Conservation (phyloP, 2,888 invertebrate species). For the Ctenicera cuprea region DNA sequence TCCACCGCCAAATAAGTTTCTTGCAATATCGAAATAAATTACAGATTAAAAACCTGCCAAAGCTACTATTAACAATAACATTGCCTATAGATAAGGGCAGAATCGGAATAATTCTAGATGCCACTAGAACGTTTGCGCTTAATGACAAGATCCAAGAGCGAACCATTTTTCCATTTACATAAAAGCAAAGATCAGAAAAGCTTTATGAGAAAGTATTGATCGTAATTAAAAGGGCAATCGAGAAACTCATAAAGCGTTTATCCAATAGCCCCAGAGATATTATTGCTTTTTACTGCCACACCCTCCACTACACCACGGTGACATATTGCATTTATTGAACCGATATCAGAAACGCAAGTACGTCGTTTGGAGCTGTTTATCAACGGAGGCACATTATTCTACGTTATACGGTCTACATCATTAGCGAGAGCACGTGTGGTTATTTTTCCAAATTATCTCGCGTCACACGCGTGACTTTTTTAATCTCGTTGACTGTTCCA, state of each 20-base stretch:
- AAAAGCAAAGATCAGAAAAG: slow-evolving; percentile 39
- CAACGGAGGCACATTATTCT: slow-evolving; percentile 31
- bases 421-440: slow-evolving; percentile 29
- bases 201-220: slow-evolving; percentile 47
- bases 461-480: slow-evolving; percentile 19
- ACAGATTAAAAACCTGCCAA: too few species aligned
- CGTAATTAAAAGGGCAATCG: slow-evolving; percentile 52
- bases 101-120: too few species aligned
- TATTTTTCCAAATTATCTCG: slow-evolving; percentile 31
- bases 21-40: too few species aligned
- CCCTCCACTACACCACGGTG: slow-evolving; percentile 44
- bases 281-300: slow-evolving; percentile 52
- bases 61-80: too few species aligned
- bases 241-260: slow-evolving; percentile 52
- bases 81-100: too few species aligned
- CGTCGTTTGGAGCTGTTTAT: slow-evolving; percentile 48
- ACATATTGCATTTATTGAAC: slow-evolving; percentile 54
- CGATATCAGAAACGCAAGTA: slow-evolving; percentile 50
- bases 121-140: neutral
- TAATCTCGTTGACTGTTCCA: neutral
- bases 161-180: slow-evolving; percentile 10
- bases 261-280: slow-evolving; percentile 49
- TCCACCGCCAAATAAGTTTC: too few species aligned
- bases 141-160: neutral
- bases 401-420: slow-evolving; percentile 17